Base-by-base conservation (phyloP, 2,888 invertebrate species). In the Geophilus truncorum region DNA sequence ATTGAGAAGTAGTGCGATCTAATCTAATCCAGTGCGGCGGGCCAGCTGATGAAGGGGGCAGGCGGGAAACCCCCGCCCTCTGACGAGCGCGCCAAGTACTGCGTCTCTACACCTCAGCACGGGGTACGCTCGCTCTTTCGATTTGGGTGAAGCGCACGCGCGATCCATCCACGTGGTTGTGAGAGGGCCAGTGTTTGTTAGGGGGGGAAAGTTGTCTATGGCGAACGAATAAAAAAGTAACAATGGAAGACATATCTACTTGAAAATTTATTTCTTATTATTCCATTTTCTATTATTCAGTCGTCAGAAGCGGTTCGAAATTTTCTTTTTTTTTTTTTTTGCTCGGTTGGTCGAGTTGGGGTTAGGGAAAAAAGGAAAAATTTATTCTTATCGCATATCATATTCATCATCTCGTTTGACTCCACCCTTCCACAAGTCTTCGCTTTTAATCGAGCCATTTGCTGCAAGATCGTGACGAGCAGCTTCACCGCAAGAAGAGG, bases 81-180 rank as follows among this genome's bases (percentile, higher is more conserved):
- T 70, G 70, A 70, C 25, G 70, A 70, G 70, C 70, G 70, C 70
- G 70, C 70, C 70, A 70, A 70, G 70, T 70, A 70, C 70, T 70
- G 70, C 70, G 70, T 70, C 70, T 70, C 70, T 5, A 70, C 70
- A 70, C 70, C 70, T 70, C 70, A 70, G 70, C 70, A 70, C 70
- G 70, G 70, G 70, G 70, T 25, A 70, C 23, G 70, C 70, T 70
- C 70, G n/a, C 70, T 70, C 70, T 70, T 70, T 70, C 70, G 70
- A 28, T 70, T 70, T 28, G 70, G 70, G 25, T 70, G 70, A 70
- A 70, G 70, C 70, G 70, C 70, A 70, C 70, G 70, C 70, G 70
- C 70, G 70, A 70, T 70, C 70, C 70, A 70, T 70, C 70, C 70
- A 70, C 70, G 70, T 70, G 70, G 70, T n/a, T 70, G 57, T 62